These are phyloP conservation scores for Macquaria ambigua DNA, from an alignment of 2,113 vertebrate species.

Conservation along the genomic window DNA sequence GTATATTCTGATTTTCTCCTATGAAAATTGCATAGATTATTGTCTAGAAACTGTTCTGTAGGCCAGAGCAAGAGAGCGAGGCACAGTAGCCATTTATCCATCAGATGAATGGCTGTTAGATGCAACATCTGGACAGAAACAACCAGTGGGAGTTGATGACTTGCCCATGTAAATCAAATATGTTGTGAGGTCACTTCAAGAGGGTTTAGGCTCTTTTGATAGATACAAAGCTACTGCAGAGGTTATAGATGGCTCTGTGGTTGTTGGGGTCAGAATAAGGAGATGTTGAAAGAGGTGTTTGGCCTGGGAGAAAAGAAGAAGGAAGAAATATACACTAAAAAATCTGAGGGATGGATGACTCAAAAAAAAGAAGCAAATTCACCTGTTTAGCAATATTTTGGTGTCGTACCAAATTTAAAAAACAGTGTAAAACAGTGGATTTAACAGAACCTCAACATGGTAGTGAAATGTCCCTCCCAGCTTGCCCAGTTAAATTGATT, in stretches of 20 bases:
- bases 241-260: background rate
- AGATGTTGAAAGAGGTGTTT: constrained; percentile 1
- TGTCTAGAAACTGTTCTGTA: background rate
- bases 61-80: background rate
- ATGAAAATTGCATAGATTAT: background rate
- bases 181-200: background rate
- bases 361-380: background rate
- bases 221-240: background rate
- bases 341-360: background rate
- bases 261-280: background rate
- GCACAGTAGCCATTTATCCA: background rate
- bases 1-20: background rate
- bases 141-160: background rate
- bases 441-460: background rate
- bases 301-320: too few relatives aligned
- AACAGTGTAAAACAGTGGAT: background rate
- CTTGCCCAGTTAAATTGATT: background rate
- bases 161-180: background rate
- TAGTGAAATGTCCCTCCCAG: background rate
- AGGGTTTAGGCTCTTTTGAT: background rate
- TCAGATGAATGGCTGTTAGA: constrained; percentile 3
- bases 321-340: background rate
- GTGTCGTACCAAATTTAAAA: background rate
- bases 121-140: background rate
- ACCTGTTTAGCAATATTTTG: background rate